Evolutionary conservation across 2,113 vertebrate species (phyloP), one percentile per base, ranked within the genome.

Genomic region (Rattus norvegicus): DNA sequence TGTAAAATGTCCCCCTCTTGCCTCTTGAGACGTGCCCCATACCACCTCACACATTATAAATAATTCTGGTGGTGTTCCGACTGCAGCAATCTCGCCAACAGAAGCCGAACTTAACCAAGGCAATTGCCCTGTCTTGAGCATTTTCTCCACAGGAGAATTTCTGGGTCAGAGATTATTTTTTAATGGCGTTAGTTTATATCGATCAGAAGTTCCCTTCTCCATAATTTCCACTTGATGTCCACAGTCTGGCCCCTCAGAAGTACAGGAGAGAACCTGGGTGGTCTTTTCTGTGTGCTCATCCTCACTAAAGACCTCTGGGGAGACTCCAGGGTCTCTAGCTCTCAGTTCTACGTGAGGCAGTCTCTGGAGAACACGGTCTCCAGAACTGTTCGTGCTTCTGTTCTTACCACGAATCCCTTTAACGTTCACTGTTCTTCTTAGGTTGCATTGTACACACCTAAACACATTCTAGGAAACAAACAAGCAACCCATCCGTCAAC

Each of bases 71-170:
- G 9, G 3, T 14, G 11, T 65, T 90, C 88, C 63, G 49, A 22
- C 47, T 26, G 8, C 77, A 72, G 79, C 16, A 76, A n/a, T 65
- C 43, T 94, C 52, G 80, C 79, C 22, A 76, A 14, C 28, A 79
- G 3, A 24, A 47, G 67, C 59, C 52, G 39, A 49, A 77, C 28
- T 30, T 47, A 39, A 43, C 33, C 59, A 49, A 90, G 81, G 49
- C 69, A 95, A 59, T 65, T 93, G 59, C 43, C 12, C n/a, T 39
- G 47, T 26, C 28, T 63, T 12, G 61, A 79, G 59, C 13, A 1
- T 79, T 67, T 84, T 93, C 61, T 94, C 47, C 73, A 67, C 30
- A n/a, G 76, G 16, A 85, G 14, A 77, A 93, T 77, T 43, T 70
- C 84, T 26, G 14, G 43, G 30, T 30, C 36, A 20, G 39, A 85